phyloP scores from a whole-genome alignment of 2,888 invertebrate genomes.

The Meiosimyza decipiens region DNA sequence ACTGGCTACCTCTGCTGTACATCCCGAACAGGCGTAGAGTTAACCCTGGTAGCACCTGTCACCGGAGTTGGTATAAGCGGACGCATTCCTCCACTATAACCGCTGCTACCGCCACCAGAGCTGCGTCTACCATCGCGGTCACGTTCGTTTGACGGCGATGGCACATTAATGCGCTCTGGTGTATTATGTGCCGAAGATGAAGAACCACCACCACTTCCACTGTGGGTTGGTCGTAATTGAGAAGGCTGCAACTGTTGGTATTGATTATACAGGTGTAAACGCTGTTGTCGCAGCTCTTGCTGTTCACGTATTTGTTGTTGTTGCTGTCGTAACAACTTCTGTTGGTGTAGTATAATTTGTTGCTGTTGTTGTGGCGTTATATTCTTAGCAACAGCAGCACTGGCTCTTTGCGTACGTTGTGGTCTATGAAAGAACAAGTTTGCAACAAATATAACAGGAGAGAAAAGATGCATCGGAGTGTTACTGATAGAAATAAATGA shows the following conservation, averaged over 20 bases:
- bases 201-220: constrained; percentile 1
- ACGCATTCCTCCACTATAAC: constrained; percentile 41
- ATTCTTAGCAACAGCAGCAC: constrained; percentile 46
- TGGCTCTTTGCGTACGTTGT: constrained; percentile 19
- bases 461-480: constrained; percentile 81
- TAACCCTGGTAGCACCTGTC: constrained; percentile 46
- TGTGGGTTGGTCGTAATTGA: constrained; percentile 47
- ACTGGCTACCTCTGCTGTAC: constrained; percentile 38
- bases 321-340: constrained; percentile 49
- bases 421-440: constrained; percentile 77
- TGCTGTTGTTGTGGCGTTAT: constrained; percentile 40
- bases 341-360: constrained; percentile 46
- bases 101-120: not conserved
- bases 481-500: constrained; percentile 68
- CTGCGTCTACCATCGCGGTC: constrained; percentile 42
- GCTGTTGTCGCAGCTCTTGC: constrained; percentile 47
- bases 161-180: not conserved
- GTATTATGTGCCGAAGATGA: constrained; percentile 14
- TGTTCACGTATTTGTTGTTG: constrained; percentile 46
- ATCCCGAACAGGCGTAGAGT: not conserved
- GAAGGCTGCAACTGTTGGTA: constrained; percentile 55
- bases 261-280: constrained; percentile 18
- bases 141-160: not conserved
- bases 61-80: constrained; percentile 53
- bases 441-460: constrained; percentile 84